These are phyloP conservation scores for Hiodon alosoides DNA, from an alignment of 2,113 vertebrate species.

Conservation along the genomic window DNA sequence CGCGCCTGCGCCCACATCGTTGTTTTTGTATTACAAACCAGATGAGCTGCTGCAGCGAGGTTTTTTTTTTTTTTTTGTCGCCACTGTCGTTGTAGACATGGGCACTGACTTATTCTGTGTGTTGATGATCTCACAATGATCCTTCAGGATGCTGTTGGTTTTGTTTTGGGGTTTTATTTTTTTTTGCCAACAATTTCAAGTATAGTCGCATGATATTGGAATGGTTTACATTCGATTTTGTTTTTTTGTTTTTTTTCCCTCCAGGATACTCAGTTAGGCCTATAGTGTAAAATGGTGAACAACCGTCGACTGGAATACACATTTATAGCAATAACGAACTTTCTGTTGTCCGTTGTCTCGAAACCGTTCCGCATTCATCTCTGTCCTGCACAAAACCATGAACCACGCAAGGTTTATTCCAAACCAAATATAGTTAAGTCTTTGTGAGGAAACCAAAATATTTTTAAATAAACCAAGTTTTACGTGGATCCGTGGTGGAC, in stretches of 20 bases:
- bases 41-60: conserved; percentile 7
- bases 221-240: conserved; percentile 6
- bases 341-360: not conserved
- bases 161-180: not conserved
- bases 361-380: not conserved
- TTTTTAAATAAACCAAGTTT: conserved; percentile 4
- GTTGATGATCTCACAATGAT: too few relatives aligned
- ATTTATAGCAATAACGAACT: conserved; percentile 23
- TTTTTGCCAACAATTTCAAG: conserved; percentile 18
- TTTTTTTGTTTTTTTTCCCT: not conserved
- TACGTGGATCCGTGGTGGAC: too few relatives aligned
- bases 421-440: not conserved
- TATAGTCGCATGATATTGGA: not conserved
- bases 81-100: not conserved
- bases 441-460: not conserved
- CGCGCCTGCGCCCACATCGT: not conserved
- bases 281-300: not conserved
- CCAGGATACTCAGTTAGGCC: not conserved
- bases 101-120: too few relatives aligned
- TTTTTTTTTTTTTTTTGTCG: too few relatives aligned
- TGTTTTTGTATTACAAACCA: conserved; percentile 12
- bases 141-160: not conserved
- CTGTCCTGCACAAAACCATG: not conserved
- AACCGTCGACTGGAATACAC: not conserved
- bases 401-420: not conserved